Evolutionary conservation across 2,888 invertebrate species (phyloP).

Genomic region (Acleris emargana): DNA sequence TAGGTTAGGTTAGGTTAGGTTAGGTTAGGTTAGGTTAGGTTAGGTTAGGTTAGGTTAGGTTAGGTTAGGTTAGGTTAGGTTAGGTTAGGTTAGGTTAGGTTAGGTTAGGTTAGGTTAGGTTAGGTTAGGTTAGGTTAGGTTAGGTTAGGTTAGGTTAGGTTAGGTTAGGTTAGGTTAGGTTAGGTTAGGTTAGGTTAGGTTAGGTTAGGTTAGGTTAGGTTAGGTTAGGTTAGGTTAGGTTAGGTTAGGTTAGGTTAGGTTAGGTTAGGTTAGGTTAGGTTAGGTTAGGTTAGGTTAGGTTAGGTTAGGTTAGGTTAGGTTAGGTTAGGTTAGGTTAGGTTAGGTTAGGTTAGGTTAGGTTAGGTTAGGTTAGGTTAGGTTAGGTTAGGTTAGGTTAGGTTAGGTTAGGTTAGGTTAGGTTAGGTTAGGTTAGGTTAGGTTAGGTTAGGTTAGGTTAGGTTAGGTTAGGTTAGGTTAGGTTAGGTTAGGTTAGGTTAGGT

Average conservation of each 20-base stretch:
- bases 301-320: conserved; percentile 22
- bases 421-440: too few relatives aligned
- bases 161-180: conserved; percentile 46
- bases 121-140: conserved; percentile 41
- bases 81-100: conserved; percentile 39
- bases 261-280: conserved; percentile 16
- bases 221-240: conserved; percentile 23
- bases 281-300: conserved; percentile 25
- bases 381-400: too few relatives aligned
- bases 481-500: too few relatives aligned
- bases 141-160: conserved; percentile 45
- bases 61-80: conserved; percentile 41
- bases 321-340: conserved; percentile 24
- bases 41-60: conserved; percentile 41
- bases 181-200: conserved; percentile 45
- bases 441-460: too few relatives aligned
- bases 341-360: conserved; percentile 17
- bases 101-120: conserved; percentile 40
- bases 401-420: too few relatives aligned
- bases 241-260: conserved; percentile 24
- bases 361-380: too few relatives aligned
- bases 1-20: conserved; percentile 40
- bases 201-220: conserved; percentile 33
- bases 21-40: conserved; percentile 40
- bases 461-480: too few relatives aligned